Percentiles rank a stretch among this genome's conserved stretches.
phyloP scores from a whole-genome alignment of 2,113 vertebrate genomes.

The Pandion haliaetus region DNA sequence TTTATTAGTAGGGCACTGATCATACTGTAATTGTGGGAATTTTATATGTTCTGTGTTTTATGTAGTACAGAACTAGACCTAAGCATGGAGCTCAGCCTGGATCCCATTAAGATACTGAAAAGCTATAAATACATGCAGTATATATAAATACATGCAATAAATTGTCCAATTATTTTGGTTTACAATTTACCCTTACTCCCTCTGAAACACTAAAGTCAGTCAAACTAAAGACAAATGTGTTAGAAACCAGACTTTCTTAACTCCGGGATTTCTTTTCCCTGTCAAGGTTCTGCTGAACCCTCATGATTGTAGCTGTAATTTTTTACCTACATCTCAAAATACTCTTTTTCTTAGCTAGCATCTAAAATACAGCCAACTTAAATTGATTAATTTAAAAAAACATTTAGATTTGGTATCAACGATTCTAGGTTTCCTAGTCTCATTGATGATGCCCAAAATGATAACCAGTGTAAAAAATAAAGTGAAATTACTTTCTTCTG shows the following conservation, averaged over 20 bases:
- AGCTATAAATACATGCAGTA: neutral
- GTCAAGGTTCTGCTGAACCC: neutral
- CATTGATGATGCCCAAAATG: neutral
- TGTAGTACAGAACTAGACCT: neutral
- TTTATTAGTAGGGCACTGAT: neutral
- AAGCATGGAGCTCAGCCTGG: neutral
- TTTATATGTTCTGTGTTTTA: neutral
- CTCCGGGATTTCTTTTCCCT: neutral
- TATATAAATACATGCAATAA: neutral
- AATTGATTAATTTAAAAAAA: neutral
- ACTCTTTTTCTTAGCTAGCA: neutral
- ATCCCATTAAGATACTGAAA: neutral
- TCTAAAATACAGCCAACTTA: neutral
- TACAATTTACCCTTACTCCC: neutral
- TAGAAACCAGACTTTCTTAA: neutral
- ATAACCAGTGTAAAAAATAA: neutral
- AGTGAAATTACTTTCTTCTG: neutral
- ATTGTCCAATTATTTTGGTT: neutral
- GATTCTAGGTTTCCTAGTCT: neutral
- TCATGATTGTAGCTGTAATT: neutral
- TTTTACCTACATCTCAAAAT: neutral
- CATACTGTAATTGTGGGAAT: neutral
- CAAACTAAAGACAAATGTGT: neutral
- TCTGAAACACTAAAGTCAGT: neutral
- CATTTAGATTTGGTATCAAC: neutral